Percentiles rank a stretch among this genome's conserved stretches.
These are phyloP conservation scores for Mallotus villosus DNA, from an alignment of 2,797 vertebrate species.

Conservation along the genomic window DNA sequence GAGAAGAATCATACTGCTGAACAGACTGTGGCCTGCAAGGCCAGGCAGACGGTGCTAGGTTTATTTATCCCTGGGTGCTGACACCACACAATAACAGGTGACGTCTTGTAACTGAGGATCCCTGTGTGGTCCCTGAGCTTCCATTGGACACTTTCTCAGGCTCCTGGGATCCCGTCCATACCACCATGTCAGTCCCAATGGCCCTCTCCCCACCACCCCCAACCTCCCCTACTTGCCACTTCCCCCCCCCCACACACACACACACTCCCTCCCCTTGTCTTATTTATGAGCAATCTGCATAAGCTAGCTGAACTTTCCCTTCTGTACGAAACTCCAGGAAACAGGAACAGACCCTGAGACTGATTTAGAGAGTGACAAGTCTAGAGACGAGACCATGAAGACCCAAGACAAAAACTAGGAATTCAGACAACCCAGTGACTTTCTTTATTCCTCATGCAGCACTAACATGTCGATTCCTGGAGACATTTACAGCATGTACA, in stretches of 20 bases:
- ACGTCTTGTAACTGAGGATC: constrained; percentile 37
- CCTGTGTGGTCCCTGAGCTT: constrained; percentile 59
- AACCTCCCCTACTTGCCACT: not conserved
- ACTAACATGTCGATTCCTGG: constrained; percentile 25
- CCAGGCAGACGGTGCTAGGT: not conserved
- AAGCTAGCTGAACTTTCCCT: constrained; percentile 53
- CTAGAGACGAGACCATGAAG: constrained; percentile 18
- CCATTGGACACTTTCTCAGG: constrained; percentile 42
- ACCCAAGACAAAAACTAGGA: constrained; percentile 10
- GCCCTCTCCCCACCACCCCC: not conserved
- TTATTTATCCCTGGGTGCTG: constrained; percentile 40
- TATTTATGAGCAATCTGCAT: constrained; percentile 55
- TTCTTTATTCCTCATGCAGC: not conserved
- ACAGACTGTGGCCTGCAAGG: constrained; percentile 26
- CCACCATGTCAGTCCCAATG: constrained; percentile 51
- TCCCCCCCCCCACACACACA: constrained; percentile 32
- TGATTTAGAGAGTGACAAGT: constrained; percentile 16
- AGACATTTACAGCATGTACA: constrained; percentile 8
- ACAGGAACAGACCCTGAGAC: constrained; percentile 8
- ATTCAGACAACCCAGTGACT: constrained; percentile 25
- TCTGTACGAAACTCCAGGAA: constrained; percentile 16
- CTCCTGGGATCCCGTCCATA: constrained; percentile 48
- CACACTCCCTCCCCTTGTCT: constrained; percentile 40
- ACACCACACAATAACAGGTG: constrained; percentile 63
- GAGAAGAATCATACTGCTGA: not conserved